Conservation (phyloP, 2,888 invertebrate genomes). For the Orthosia gothica region DNA sequence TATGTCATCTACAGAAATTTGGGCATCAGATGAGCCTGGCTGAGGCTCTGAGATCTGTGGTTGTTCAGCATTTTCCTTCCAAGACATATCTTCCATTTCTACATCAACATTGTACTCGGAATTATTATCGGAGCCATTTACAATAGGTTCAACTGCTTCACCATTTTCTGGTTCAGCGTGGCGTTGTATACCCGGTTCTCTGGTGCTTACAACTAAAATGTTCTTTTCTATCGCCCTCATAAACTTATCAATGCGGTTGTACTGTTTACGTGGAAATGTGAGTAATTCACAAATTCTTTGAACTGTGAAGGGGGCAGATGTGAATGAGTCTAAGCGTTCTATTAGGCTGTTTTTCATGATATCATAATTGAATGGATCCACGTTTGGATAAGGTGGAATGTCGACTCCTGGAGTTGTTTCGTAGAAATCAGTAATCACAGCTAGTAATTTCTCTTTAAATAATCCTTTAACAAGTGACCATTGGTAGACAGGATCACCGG, state of each 20-base stretch:
- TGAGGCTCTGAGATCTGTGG: conserved; percentile 82
- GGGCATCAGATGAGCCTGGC: conserved; percentile 85
- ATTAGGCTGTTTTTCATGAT: conserved; percentile 96
- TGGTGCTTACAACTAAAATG: conserved; percentile 96
- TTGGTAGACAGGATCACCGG: conserved; percentile 98
- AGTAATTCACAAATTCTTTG: conserved; percentile 98
- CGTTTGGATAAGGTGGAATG: conserved; percentile 97
- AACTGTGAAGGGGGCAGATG: conserved; percentile 98
- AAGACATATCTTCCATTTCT: conserved; percentile 90
- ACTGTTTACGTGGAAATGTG: conserved; percentile 97
- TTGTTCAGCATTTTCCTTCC: conserved; percentile 85
- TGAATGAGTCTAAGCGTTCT: conserved; percentile 96
- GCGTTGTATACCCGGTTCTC: conserved; percentile 93
- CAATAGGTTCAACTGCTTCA: conserved; percentile 92
- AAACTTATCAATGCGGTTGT: conserved; percentile 98
- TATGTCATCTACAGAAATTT: conserved; percentile 85
- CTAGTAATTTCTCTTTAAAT: conserved; percentile 96
- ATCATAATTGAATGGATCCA: conserved; percentile 97
- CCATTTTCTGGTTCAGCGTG: conserved; percentile 93
- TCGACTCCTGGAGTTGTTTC: conserved; percentile 95
- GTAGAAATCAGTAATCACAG: conserved; percentile 97
- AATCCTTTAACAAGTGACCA: conserved; percentile 97
- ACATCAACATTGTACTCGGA: conserved; percentile 91
- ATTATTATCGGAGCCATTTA: conserved; percentile 92
- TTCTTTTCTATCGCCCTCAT: conserved; percentile 99